phyloP scores from a whole-genome alignment of 2,113 vertebrate species.

The Malurus elegans region DNA sequence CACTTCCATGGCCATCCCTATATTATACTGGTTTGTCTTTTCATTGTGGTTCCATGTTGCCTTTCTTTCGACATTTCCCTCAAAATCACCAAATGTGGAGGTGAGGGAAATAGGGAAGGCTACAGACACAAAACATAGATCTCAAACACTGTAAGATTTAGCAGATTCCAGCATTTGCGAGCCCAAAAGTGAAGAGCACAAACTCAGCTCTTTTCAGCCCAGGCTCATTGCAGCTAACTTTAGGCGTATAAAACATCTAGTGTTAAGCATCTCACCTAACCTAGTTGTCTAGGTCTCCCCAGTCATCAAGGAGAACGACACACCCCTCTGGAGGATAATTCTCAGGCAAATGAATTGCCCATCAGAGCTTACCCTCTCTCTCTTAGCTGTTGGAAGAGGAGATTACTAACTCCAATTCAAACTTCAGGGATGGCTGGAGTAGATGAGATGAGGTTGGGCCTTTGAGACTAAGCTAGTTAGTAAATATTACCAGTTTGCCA shows the following conservation, averaged over 20 bases:
- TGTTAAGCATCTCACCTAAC: not conserved
- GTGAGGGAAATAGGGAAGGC: not conserved
- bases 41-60: not conserved
- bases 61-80: not conserved
- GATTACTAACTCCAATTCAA: not conserved
- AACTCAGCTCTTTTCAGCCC: not conserved
- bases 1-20: not conserved
- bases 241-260: not conserved
- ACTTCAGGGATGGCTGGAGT: constrained; percentile 62
- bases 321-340: constrained; percentile 5
- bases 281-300: constrained; percentile 34
- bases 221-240: not conserved
- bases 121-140: not conserved
- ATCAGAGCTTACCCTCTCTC: constrained; percentile 4
- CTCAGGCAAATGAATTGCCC: constrained; percentile 33
- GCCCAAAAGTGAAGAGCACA: not conserved
- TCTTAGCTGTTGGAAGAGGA: constrained; percentile 6
- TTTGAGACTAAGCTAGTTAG: constrained; percentile 65
- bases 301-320: not conserved
- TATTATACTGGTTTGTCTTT: not conserved
- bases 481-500: constrained; percentile 46
- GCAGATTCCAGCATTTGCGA: not conserved
- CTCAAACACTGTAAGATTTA: not conserved
- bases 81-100: not conserved
- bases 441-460: constrained; percentile 61